These are phyloP conservation scores for Brassicogethes aeneus DNA, from an alignment of 2,888 invertebrate genomes.

Conservation along the genomic window DNA sequence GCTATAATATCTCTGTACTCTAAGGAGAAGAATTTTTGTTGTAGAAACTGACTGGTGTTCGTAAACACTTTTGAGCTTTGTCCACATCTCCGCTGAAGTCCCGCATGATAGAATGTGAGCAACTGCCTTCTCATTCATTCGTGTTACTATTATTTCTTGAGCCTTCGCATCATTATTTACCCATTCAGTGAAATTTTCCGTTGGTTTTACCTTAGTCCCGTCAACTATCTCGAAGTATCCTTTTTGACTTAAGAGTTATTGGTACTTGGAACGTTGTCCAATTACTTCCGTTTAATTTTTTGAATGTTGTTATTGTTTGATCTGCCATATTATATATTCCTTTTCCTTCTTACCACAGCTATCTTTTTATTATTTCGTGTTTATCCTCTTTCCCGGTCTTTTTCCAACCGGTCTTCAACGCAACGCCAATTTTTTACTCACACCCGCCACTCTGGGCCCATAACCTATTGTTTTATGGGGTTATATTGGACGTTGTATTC, in stretches of 20 bases:
- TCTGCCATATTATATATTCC: not conserved
- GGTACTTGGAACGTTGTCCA: conserved; percentile 15
- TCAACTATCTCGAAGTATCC: conserved; percentile 11
- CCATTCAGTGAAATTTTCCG: conserved; percentile 10
- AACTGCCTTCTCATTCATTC: conserved; percentile 18
- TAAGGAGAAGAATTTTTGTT: conserved; percentile 16
- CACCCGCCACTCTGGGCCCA: not conserved
- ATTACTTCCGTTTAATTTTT: conserved; percentile 6
- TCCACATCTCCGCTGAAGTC: conserved; percentile 21
- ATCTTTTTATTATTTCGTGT: not conserved
- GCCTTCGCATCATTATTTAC: conserved; percentile 17
- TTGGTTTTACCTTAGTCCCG: conserved; percentile 5
- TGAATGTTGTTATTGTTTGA: not conserved
- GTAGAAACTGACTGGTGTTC: conserved; percentile 20
- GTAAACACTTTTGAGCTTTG: conserved; percentile 15
- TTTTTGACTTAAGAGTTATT: conserved; percentile 14
- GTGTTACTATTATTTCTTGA: conserved; percentile 16
- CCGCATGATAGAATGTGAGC: conserved; percentile 18
- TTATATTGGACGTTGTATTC: no score
- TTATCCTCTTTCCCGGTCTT: not conserved
- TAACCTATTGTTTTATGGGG: not conserved
- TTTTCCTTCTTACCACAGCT: not conserved
- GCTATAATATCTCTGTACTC: conserved; percentile 12
- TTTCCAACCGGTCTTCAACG: not conserved
- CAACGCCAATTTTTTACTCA: not conserved